Percentiles rank a stretch among this genome's conserved stretches.
These are phyloP conservation scores for Drosophila paramelanica DNA, from an alignment of 2,888 invertebrate genomes.

Conservation along the genomic window DNA sequence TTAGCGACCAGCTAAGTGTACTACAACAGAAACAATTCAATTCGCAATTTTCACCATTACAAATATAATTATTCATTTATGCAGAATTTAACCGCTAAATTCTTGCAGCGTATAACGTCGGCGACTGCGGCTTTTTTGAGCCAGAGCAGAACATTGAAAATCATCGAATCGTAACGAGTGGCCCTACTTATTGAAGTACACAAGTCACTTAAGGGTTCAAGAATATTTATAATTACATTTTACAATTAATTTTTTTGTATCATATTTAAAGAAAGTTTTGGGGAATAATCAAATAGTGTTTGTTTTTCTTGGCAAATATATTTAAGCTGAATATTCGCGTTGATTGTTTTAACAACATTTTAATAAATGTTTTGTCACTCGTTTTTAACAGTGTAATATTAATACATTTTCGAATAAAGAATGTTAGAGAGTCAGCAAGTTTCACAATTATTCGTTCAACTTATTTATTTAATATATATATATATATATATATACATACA, in stretches of 20 bases:
- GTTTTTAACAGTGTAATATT: too few relatives aligned
- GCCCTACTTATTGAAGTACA: conserved; percentile 28
- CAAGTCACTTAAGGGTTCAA: conserved; percentile 45
- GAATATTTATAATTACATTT: background rate
- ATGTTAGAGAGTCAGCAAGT: background rate
- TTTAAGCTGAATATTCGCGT: too few relatives aligned
- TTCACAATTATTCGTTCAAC: conserved; percentile 11
- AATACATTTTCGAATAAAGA: background rate
- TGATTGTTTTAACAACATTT: too few relatives aligned
- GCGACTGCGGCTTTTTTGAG: conserved; percentile 38
- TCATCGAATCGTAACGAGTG: conserved; percentile 63
- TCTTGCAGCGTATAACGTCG: conserved; percentile 41
- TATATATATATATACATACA: background rate
- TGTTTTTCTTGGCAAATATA: too few relatives aligned
- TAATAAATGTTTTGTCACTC: too few relatives aligned
- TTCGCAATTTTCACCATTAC: conserved; percentile 82
- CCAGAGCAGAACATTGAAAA: conserved; percentile 32
- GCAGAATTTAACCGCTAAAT: conserved; percentile 75
- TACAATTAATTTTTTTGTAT: background rate
- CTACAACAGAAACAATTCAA: conserved; percentile 74
- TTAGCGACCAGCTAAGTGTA: conserved; percentile 37
- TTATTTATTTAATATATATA: conserved; percentile 6
- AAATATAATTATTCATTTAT: conserved; percentile 81
- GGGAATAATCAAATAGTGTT: too few relatives aligned
- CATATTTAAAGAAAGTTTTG: too few relatives aligned